Conservation (phyloP, 2,113 vertebrate genomes). For the Craseonycteris thonglongyai region DNA sequence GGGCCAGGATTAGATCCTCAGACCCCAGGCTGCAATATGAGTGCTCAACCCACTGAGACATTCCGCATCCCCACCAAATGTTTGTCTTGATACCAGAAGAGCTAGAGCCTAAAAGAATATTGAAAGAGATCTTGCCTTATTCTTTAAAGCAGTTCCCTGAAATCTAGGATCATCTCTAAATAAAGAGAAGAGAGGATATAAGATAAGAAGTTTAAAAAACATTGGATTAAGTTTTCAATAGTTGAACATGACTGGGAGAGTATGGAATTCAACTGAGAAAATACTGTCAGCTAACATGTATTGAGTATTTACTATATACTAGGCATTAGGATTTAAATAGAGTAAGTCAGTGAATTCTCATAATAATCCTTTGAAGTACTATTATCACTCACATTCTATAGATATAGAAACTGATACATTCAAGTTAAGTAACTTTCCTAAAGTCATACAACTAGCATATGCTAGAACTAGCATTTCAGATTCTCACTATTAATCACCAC, state of each 20-base stretch:
- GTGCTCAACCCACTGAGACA: too few relatives aligned
- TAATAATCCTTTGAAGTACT: not conserved
- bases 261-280: not conserved
- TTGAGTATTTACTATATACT: not conserved
- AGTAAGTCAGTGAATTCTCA: not conserved
- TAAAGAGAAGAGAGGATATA: not conserved
- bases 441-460: not conserved
- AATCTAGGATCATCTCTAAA: not conserved
- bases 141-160: not conserved
- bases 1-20: too few relatives aligned
- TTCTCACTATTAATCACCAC: not conserved
- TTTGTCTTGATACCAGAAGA: not conserved
- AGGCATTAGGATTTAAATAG: not conserved
- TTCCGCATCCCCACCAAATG: not conserved
- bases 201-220: not conserved
- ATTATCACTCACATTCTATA: not conserved
- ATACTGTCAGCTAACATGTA: not conserved
- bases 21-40: too few relatives aligned
- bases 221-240: not conserved
- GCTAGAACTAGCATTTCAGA: not conserved
- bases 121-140: not conserved
- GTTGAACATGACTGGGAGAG: not conserved
- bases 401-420: not conserved
- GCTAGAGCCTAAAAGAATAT: not conserved
- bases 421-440: not conserved